phyloP scores from a whole-genome alignment of 2,113 vertebrate species.

The Notothenia coriiceps region DNA sequence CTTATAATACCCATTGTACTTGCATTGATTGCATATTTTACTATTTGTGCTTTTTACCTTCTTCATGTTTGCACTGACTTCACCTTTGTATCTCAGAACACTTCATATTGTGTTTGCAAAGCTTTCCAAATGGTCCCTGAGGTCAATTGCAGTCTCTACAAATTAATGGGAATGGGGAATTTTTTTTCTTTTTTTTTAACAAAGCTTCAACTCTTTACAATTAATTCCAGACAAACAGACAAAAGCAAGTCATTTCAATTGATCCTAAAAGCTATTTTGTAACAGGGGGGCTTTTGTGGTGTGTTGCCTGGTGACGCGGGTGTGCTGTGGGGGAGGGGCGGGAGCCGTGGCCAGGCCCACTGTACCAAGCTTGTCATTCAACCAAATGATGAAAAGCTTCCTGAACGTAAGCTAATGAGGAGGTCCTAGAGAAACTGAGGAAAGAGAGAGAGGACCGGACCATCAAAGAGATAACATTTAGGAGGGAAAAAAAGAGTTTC shows the following conservation, averaged over 20 bases:
- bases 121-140: slow-evolving; percentile 51
- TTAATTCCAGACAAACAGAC: slow-evolving; percentile 79
- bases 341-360: slow-evolving; percentile 62
- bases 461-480: slow-evolving; percentile 83
- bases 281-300: slow-evolving; percentile 78
- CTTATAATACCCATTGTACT: not conserved
- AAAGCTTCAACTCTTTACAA: slow-evolving; percentile 80
- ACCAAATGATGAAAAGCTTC: slow-evolving; percentile 86
- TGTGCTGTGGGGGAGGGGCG: slow-evolving; percentile 68
- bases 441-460: slow-evolving; percentile 21
- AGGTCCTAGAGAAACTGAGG: slow-evolving; percentile 58
- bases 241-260: slow-evolving; percentile 80
- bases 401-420: slow-evolving; percentile 84
- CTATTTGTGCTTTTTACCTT: not conserved
- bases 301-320: slow-evolving; percentile 82
- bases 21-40: slow-evolving; percentile 18
- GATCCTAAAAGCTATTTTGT: slow-evolving; percentile 80
- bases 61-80: slow-evolving; percentile 32
- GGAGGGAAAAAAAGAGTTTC: slow-evolving; percentile 74
- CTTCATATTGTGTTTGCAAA: slow-evolving; percentile 60
- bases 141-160: slow-evolving; percentile 67
- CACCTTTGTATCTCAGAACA: slow-evolving; percentile 21
- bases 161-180: slow-evolving; percentile 48
- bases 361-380: slow-evolving; percentile 79
- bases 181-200: too few relatives aligned